These are phyloP conservation scores for Dicrurus megarhynchus DNA, from an alignment of 2,113 vertebrate species.

Conservation along the genomic window DNA sequence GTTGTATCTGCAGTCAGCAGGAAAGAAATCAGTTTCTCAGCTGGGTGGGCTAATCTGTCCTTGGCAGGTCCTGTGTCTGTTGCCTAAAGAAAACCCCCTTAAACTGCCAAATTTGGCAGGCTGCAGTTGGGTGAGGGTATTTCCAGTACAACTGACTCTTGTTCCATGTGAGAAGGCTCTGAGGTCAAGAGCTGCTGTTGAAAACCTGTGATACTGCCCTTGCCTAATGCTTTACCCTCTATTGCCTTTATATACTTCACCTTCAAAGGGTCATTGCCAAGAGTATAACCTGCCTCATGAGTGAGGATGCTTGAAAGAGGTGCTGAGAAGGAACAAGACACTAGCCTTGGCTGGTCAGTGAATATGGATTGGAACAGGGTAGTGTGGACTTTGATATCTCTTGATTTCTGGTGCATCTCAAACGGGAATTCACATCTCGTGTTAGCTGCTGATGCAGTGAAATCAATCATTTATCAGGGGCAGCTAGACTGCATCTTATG, in stretches of 20 bases:
- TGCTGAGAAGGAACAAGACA: not conserved
- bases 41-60: not conserved
- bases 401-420: not conserved
- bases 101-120: not conserved
- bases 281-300: not conserved
- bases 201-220: not conserved
- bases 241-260: not conserved
- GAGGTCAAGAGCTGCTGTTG: not conserved
- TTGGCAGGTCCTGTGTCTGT: not conserved
- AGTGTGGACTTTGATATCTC: not conserved
- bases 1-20: not conserved
- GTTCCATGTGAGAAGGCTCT: fast-evolving
- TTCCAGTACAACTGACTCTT: not conserved
- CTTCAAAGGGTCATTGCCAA: not conserved
- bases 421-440: not conserved
- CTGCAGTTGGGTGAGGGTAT: not conserved
- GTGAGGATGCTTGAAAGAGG: not conserved
- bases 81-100: not conserved
- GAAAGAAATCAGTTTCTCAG: not conserved
- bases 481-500: not conserved
- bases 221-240: not conserved
- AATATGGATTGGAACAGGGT: not conserved
- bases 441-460: not conserved
- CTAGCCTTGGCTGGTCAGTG: not conserved
- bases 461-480: not conserved